Conservation (phyloP, 2,888 invertebrate genomes). For the Hoplodrina ambigua region DNA sequence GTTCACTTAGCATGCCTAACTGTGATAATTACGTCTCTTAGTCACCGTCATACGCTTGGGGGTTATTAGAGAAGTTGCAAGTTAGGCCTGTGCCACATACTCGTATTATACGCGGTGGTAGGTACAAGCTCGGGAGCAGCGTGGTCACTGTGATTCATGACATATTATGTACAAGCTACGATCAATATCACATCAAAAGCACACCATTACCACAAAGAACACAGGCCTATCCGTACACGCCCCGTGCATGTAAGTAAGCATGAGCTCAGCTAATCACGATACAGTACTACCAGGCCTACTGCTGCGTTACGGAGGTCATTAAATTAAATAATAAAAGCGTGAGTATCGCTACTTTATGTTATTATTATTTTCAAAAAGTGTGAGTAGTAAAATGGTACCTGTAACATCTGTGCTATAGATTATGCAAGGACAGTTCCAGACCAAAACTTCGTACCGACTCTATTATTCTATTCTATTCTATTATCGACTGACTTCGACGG, state of each 20-base stretch:
- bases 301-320: too few relatives aligned
- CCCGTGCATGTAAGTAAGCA: too few relatives aligned
- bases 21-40: conserved; percentile 53
- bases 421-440: not conserved
- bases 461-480: too few relatives aligned
- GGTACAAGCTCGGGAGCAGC: not conserved
- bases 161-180: too few relatives aligned
- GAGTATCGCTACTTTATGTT: too few relatives aligned
- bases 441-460: too few relatives aligned
- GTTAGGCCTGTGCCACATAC: conserved; percentile 20
- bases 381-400: too few relatives aligned
- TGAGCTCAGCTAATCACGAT: not conserved
- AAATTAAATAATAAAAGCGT: too few relatives aligned
- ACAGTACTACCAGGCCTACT: not conserved
- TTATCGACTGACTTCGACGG: not conserved
- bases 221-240: not conserved
- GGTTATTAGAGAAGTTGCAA: conserved; percentile 50
- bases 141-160: not conserved
- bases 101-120: conserved; percentile 20
- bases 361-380: too few relatives aligned
- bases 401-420: too few relatives aligned
- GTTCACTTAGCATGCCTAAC: conserved; percentile 56
- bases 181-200: not conserved
- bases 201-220: not conserved
- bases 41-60: conserved; percentile 34